Evolutionary conservation across 2,888 invertebrate species (phyloP).

Genomic region (Lycophotia porphyrea): DNA sequence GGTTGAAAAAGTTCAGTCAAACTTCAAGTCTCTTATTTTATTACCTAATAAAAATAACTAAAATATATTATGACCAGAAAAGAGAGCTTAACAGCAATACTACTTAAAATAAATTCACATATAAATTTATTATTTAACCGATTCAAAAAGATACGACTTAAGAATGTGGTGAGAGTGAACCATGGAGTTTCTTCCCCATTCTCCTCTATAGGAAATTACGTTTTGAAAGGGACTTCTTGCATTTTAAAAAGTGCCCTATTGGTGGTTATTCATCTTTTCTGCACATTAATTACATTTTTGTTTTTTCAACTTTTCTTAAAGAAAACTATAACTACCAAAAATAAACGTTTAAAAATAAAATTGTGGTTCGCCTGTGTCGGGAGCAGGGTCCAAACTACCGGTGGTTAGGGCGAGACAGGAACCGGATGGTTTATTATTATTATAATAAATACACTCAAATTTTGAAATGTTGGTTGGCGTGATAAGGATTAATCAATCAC

Average conservation of each 20-base stretch:
- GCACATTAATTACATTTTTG: no score
- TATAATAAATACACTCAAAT: background rate
- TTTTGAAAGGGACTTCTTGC: no score
- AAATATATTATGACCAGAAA: slow-evolving; percentile 65
- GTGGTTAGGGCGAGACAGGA: no score
- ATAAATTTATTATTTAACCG: slow-evolving; percentile 8
- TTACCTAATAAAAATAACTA: slow-evolving; percentile 20
- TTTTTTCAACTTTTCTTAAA: no score
- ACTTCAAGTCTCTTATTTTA: slow-evolving; percentile 21
- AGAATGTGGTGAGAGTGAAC: background rate
- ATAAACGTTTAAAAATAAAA: no score
- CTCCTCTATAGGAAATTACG: background rate
- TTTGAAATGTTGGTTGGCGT: background rate
- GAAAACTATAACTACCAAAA: no score
- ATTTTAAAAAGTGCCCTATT: background rate
- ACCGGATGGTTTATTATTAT: background rate
- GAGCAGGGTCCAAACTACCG: no score
- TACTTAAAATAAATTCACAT: slow-evolving; percentile 19
- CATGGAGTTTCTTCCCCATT: background rate
- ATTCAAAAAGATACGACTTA: slow-evolving; percentile 4
- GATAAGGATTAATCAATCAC: background rate
- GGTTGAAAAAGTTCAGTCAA: slow-evolving; percentile 48
- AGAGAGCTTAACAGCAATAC: slow-evolving; percentile 56
- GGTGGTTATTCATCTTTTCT: no score
- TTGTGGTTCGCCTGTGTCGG: no score